Conservation (phyloP, 2,113 vertebrate species). For the Corydoras maculifer region DNA sequence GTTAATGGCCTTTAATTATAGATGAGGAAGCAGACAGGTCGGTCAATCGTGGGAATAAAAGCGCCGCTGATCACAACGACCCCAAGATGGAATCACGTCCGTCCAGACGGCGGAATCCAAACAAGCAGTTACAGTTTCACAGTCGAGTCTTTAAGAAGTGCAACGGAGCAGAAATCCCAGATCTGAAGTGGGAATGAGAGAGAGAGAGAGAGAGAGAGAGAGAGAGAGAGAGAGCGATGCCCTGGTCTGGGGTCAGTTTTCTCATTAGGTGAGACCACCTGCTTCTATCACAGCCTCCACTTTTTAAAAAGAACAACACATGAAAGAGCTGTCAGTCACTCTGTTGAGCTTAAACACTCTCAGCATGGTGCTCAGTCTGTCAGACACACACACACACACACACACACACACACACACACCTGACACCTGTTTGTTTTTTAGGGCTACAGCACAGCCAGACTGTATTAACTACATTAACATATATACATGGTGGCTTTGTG, state of each 20-base stretch:
- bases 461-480: too few relatives aligned
- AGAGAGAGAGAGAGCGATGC: slow-evolving; percentile 8
- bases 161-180: too few relatives aligned
- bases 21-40: slow-evolving; percentile 43
- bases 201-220: neutral
- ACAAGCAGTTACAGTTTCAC: too few relatives aligned
- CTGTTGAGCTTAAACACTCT: slow-evolving; percentile 25
- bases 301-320: slow-evolving; percentile 27
- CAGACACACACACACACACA: too few relatives aligned
- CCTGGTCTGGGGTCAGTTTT: slow-evolving; percentile 33
- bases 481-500: too few relatives aligned
- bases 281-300: slow-evolving; percentile 11
- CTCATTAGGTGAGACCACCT: slow-evolving; percentile 39
- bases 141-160: too few relatives aligned
- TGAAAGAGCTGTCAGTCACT: slow-evolving; percentile 30
- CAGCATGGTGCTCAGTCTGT: slow-evolving; percentile 9
- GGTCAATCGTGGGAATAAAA: slow-evolving; percentile 42
- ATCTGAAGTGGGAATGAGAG: neutral
- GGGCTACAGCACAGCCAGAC: too few relatives aligned
- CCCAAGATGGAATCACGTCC: neutral
- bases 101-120: too few relatives aligned
- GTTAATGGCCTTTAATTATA: slow-evolving; percentile 55
- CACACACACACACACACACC: too few relatives aligned
- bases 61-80: slow-evolving; percentile 37
- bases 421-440: too few relatives aligned